These are phyloP conservation scores for Camponotus floridanus DNA, from an alignment of 1,140 invertebrate species.

Conservation along the genomic window DNA sequence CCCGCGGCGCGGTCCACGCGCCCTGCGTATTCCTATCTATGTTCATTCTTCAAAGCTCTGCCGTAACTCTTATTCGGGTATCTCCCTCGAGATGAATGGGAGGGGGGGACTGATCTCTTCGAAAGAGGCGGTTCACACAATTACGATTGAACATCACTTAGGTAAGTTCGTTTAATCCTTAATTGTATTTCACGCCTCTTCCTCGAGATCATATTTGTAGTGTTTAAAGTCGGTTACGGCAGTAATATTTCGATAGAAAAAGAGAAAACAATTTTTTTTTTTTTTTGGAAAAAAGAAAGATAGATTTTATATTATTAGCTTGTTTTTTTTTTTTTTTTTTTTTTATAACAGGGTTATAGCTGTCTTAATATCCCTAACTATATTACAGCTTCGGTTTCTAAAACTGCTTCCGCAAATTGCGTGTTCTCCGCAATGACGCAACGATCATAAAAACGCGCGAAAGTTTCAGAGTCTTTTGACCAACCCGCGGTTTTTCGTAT, in stretches of 20 bases:
- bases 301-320: no score
- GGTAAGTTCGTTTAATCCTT: slow-evolving; percentile 11
- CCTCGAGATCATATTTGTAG: slow-evolving; percentile 20
- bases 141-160: slow-evolving; percentile 12
- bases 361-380: no score
- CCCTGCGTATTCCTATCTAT: no score
- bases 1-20: neutral
- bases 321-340: no score
- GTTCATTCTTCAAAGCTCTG: slow-evolving; percentile 12
- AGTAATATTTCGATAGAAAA: no score
- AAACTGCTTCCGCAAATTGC: neutral
- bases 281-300: no score
- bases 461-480: slow-evolving; percentile 62
- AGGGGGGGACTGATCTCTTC: slow-evolving; percentile 25
- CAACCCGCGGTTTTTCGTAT: slow-evolving; percentile 70
- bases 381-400: no score
- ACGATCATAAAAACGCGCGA: slow-evolving; percentile 68
- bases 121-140: slow-evolving; percentile 9
- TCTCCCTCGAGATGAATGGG: neutral
- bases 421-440: neutral
- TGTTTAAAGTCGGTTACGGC: slow-evolving; percentile 10
- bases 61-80: neutral
- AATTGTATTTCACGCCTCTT: slow-evolving; percentile 30
- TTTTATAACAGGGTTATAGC: no score
- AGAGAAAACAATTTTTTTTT: no score